These are phyloP conservation scores for Leptoteleia sp. DNA, from an alignment of 1,140 invertebrate genomes.

Conservation along the genomic window DNA sequence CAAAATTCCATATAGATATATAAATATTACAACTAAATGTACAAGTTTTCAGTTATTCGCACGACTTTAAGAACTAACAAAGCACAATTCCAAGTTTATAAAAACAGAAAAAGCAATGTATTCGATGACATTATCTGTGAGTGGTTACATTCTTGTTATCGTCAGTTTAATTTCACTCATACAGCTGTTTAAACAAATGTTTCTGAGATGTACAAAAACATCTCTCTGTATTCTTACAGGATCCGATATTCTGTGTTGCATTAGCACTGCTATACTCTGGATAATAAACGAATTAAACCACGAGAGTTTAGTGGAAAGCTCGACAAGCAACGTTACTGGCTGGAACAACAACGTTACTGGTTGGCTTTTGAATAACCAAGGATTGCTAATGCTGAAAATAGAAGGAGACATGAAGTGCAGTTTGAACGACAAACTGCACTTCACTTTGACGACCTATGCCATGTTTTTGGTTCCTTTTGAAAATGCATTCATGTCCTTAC, in stretches of 20 bases:
- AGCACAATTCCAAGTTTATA: no score
- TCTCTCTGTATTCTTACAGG: conserved; percentile 41
- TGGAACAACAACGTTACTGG: conserved; percentile 23
- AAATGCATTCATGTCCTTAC: conserved; percentile 44
- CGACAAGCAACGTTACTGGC: no score
- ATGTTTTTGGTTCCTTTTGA: conserved; percentile 42
- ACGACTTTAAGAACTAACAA: no score
- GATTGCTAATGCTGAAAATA: neutral
- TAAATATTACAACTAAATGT: no score
- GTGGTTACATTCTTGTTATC: conserved; percentile 44
- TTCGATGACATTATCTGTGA: conserved; percentile 10
- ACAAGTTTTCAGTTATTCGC: no score
- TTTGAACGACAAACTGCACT: no score
- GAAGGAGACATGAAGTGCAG: conserved; percentile 6
- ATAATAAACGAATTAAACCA: conserved; percentile 33
- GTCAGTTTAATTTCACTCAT: conserved; percentile 36
- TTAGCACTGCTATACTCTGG: conserved; percentile 44
- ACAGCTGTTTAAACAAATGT: conserved; percentile 17
- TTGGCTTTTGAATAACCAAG: conserved; percentile 2
- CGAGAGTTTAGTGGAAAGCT: no score
- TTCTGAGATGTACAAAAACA: conserved; percentile 1
- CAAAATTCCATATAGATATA: no score
- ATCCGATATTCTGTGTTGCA: conserved; percentile 48
- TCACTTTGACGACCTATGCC: conserved; percentile 6
- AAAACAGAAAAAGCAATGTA: conserved; percentile 42